A percentile compares a stretch with the other conserved stretches of the same genome.
Conservation (phyloP, 1,140 invertebrate species). For the Bombus balteatus region DNA sequence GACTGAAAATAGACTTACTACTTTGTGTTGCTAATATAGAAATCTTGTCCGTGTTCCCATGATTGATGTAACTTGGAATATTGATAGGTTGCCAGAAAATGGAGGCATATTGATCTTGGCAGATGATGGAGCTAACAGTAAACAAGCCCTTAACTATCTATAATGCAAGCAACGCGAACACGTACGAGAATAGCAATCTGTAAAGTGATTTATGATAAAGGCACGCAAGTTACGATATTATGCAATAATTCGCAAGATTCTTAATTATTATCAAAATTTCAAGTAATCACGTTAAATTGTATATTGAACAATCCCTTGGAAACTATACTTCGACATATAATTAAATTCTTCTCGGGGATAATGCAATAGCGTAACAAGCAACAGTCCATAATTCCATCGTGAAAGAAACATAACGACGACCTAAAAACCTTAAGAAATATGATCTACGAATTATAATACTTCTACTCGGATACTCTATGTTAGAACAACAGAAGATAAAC, state of each 20-base stretch:
- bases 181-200: not conserved
- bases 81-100: slow-evolving; percentile 2
- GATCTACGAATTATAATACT: not conserved
- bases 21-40: not conserved
- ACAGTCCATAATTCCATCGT: not conserved
- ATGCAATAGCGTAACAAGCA: not conserved
- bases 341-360: not conserved
- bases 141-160: not conserved
- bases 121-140: not conserved
- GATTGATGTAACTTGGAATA: slow-evolving; percentile 14
- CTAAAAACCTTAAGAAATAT: not conserved
- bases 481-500: too few relatives aligned
- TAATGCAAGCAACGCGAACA: not conserved
- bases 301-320: not conserved
- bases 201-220: not conserved
- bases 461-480: too few relatives aligned
- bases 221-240: not conserved
- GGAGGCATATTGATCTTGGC: slow-evolving; percentile 7
- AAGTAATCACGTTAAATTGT: not conserved
- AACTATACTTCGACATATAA: not conserved
- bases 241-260: too few relatives aligned
- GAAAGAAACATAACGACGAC: not conserved
- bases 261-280: not conserved
- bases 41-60: not conserved
- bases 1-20: not conserved